Evolutionary conservation across 2,888 invertebrate species (phyloP).

Genomic region (Eupelmus urozonus): DNA sequence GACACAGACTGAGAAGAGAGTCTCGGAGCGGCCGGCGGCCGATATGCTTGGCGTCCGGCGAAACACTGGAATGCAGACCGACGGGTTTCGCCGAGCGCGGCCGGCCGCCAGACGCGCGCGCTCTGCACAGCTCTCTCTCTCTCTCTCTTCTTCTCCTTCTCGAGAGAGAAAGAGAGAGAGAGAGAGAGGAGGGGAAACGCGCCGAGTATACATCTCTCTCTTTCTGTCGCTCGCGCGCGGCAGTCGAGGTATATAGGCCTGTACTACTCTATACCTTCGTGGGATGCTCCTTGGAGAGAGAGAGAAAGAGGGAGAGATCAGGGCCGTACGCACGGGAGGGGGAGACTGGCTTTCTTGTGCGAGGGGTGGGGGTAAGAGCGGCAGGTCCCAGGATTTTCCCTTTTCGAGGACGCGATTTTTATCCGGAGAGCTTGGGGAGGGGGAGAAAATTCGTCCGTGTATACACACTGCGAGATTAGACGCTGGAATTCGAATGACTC

Average conservation of each 20-base stretch:
- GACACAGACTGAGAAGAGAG: too few species aligned
- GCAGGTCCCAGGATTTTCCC: too few species aligned
- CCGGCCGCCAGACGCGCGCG: slow-evolving; percentile 9
- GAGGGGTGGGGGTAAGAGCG: too few species aligned
- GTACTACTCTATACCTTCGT: neutral
- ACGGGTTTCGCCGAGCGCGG: slow-evolving; percentile 70
- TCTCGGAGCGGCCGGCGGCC: slow-evolving; percentile 59
- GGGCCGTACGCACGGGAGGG: too few species aligned
- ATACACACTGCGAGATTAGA: too few species aligned
- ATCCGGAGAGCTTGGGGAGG: too few species aligned
- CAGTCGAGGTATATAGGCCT: neutral
- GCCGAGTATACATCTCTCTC: neutral
- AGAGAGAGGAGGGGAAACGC: slow-evolving; percentile 23
- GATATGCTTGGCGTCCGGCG: slow-evolving; percentile 71
- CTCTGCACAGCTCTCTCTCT: neutral
- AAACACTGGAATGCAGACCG: slow-evolving; percentile 77
- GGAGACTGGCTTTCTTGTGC: too few species aligned
- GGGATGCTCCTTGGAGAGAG: slow-evolving; percentile 15
- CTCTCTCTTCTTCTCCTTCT: neutral
- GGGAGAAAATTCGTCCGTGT: too few species aligned
- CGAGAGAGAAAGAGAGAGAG: slow-evolving; percentile 6
- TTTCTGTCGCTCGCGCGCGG: neutral
- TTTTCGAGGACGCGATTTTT: too few species aligned
- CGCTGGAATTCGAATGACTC: too few species aligned
- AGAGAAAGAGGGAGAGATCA: slow-evolving; percentile 7